Evolutionary conservation across 2,113 vertebrate genomes (phyloP).

Genomic region (Sinosuthora webbiana): DNA sequence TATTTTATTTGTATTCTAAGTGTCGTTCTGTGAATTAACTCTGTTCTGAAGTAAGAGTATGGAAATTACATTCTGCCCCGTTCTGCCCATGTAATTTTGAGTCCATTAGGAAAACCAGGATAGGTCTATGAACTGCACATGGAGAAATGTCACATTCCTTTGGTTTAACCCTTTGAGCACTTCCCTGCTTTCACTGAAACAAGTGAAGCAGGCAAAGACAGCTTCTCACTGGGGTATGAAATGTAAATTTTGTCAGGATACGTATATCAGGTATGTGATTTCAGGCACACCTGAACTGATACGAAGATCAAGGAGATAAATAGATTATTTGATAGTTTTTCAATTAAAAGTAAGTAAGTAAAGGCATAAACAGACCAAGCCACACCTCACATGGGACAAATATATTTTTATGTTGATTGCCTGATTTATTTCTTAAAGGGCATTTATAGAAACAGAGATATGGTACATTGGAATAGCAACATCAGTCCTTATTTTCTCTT

Average conservation of each 20-base stretch:
- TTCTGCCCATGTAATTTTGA: constrained; percentile 56
- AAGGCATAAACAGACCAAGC: neutral
- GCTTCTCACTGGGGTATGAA: neutral
- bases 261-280: neutral
- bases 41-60: neutral
- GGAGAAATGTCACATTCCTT: constrained; percentile 73
- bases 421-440: neutral
- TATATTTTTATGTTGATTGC: neutral
- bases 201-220: constrained; percentile 42
- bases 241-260: neutral
- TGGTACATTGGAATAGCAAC: neutral
- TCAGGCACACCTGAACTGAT: neutral
- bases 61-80: constrained; percentile 33
- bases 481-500: neutral
- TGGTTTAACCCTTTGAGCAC: constrained; percentile 64
- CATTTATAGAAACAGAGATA: neutral
- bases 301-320: neutral
- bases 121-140: constrained; percentile 69
- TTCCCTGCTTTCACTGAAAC: neutral
- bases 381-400: neutral
- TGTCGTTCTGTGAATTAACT: neutral
- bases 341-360: neutral
- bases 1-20: neutral
- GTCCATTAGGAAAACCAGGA: constrained; percentile 54
- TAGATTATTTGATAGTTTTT: neutral